Evolutionary conservation across 2,113 vertebrate genomes (phyloP), one percentile per base, ranked within the genome.

Genomic region (Cyanoderma ruficeps): DNA sequence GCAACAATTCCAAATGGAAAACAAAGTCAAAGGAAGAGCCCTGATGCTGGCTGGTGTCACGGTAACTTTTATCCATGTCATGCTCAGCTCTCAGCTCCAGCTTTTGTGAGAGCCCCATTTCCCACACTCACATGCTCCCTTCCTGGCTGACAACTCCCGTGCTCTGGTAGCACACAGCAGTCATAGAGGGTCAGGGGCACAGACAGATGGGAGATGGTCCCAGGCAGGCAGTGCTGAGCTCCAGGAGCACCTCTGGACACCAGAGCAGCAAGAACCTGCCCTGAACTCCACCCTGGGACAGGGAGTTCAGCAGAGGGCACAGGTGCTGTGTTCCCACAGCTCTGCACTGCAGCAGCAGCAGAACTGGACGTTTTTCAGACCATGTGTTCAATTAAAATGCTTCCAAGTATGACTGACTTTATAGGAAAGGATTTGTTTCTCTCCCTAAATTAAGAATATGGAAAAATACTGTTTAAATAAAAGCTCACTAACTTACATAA

Each of bases 391-490:
- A 60, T 10, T 47, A 69, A 92, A 90, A 83, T 6, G 50, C 31
- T 87, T 86, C 89, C 68, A 94, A 83, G 37, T 61, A 80, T 77
- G 59, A 92, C 80, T 37, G 83, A 56, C n/a, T 65, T 91, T 21
- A 25, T 18, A 80, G 30, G 24, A 81, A 82, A 83, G n/a, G 31
- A 84, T 65, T 71, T 0, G 1, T 75, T 93, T 81, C 30, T 79
- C 37, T 71, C 78, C 39, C 30, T 79, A 67, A 86, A 68, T 72
- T 24, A 88, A 76, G n/a, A 65, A 57, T 70, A 65, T 67, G 27
- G 46, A 7, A 82, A 93, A 93, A 56, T 18, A 78, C 16, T 42
- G 44, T 55, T 90, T 37, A 57, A 87, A 57, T 55, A 70, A 61
- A 78, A 88, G 47, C n/a, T 84, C 15, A 3, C 22, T 47, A 60